These are phyloP conservation scores for Etheostoma nigrum DNA, from an alignment of 2,797 vertebrate species.

Conservation along the genomic window DNA sequence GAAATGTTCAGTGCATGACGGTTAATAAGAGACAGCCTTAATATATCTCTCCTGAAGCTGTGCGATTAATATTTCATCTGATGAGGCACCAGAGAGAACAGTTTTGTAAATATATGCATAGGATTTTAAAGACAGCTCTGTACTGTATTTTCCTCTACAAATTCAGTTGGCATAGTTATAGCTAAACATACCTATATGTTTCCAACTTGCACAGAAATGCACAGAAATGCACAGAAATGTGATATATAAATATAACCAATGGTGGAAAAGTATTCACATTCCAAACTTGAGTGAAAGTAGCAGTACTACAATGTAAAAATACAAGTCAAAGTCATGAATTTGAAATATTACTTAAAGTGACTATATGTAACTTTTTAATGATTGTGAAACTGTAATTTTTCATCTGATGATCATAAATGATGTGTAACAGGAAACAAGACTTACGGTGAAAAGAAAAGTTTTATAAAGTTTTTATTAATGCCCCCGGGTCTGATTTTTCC, in stretches of 20 bases:
- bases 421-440: no score
- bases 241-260: not conserved
- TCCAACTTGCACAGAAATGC: not conserved
- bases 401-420: no score
- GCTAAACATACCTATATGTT: not conserved
- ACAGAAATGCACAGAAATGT: not conserved
- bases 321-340: not conserved
- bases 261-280: not conserved
- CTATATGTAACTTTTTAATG: no score
- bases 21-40: conserved; percentile 25
- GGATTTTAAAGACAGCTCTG: not conserved
- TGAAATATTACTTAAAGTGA: no score
- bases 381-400: no score
- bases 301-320: not conserved
- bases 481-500: no score
- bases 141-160: not conserved
- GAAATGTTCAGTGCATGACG: conserved; percentile 23
- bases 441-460: no score
- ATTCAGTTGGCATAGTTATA: not conserved
- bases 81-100: not conserved
- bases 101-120: conserved; percentile 1
- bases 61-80: conserved; percentile 26
- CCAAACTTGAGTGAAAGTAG: not conserved
- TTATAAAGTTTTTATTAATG: no score
- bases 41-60: conserved; percentile 11